Evolutionary conservation across 2,888 invertebrate genomes (phyloP).

Genomic region (Sinodicranocentrus sp.): DNA sequence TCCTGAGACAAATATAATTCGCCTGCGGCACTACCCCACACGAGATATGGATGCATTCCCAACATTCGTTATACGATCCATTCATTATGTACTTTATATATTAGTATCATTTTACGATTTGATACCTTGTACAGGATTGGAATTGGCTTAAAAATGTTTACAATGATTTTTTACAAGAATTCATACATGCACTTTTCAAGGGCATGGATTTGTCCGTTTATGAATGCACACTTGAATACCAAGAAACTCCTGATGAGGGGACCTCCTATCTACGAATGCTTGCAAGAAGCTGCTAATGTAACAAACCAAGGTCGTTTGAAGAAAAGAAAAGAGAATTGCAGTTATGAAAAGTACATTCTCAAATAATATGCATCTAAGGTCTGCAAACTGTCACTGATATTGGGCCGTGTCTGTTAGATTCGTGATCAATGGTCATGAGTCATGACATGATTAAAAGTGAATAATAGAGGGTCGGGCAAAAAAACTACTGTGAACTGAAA

Average conservation of each 20-base stretch:
- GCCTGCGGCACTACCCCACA: constrained; percentile 52
- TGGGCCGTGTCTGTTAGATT: constrained; percentile 36
- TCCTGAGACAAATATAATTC: constrained; percentile 10
- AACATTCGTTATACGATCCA: constrained; percentile 10
- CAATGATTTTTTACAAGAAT: constrained; percentile 28
- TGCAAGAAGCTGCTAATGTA: not conserved
- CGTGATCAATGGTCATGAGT: constrained; percentile 62
- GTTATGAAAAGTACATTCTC: not conserved
- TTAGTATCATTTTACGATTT: constrained; percentile 42
- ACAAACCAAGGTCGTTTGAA: not conserved
- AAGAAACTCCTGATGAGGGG: not conserved
- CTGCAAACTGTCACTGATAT: constrained; percentile 10
- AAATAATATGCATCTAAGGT: not conserved
- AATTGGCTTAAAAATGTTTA: constrained; percentile 25
- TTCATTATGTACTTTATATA: constrained; percentile 16
- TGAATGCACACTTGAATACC: not conserved
- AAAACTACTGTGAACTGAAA: constrained; percentile 19
- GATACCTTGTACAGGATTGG: constrained; percentile 41
- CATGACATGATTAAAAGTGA: constrained; percentile 53
- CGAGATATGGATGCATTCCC: constrained; percentile 8
- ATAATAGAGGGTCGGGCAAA: constrained; percentile 57
- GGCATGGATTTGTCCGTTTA: constrained; percentile 36
- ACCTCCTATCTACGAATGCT: no score
- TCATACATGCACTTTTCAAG: constrained; percentile 49
- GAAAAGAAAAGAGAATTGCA: constrained; percentile 16